phyloP scores from a whole-genome alignment of 2,888 invertebrate genomes.

The Lottia gigantea region DNA sequence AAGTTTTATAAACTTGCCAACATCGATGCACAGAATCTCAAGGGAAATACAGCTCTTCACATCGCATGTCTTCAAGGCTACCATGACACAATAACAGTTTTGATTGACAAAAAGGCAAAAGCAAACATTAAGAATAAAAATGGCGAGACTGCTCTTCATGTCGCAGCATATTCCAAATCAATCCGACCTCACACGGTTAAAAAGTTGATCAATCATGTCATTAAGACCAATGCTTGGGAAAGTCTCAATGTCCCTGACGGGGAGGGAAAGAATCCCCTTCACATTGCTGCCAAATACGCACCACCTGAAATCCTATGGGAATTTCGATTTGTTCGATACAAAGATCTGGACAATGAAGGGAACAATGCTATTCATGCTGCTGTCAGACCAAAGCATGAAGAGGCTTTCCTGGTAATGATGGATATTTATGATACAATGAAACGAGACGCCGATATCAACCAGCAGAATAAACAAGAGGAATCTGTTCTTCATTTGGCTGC shows the following conservation, averaged over 20 bases:
- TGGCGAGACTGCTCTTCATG: conserved; percentile 60
- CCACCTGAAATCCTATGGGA: conserved; percentile 56
- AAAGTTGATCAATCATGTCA: conserved; percentile 57
- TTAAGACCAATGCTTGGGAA: conserved; percentile 63
- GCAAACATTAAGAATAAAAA: conserved; percentile 54
- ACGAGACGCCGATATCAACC: conserved; percentile 54
- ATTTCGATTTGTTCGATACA: conserved; percentile 52
- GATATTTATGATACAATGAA: conserved; percentile 56
- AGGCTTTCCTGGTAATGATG: conserved; percentile 51
- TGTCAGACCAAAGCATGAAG: conserved; percentile 48
- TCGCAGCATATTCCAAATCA: conserved; percentile 46
- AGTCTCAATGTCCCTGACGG: conserved; percentile 58
- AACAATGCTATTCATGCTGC: conserved; percentile 55
- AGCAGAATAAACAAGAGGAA: conserved; percentile 42
- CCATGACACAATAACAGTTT: conserved; percentile 40
- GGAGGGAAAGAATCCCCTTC: conserved; percentile 62
- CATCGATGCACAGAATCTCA: conserved; percentile 49
- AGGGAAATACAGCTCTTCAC: conserved; percentile 64
- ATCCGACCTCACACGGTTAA: conserved; percentile 45
- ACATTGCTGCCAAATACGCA: conserved; percentile 59
- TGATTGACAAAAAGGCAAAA: conserved; percentile 54
- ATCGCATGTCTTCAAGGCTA: conserved; percentile 59
- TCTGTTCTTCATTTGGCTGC: conserved; percentile 53
- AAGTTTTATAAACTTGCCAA: conserved; percentile 40
- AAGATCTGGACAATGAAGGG: conserved; percentile 51